Evolutionary conservation across 2,888 invertebrate genomes (phyloP).

Genomic region (Pseudococcus viburni): DNA sequence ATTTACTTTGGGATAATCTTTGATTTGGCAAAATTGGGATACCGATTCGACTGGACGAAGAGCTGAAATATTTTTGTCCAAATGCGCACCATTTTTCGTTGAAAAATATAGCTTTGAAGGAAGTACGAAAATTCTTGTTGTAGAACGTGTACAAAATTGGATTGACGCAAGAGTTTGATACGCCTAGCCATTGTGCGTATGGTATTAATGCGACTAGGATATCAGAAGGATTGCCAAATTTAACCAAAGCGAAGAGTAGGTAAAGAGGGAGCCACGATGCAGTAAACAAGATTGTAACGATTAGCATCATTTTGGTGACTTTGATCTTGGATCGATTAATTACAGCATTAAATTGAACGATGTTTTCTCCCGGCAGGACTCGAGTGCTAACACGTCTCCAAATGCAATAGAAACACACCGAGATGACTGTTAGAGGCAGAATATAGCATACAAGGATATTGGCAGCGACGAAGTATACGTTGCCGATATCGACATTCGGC

Average conservation of each 20-base stretch:
- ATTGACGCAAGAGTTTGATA: constrained; percentile 75
- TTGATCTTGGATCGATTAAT: constrained; percentile 71
- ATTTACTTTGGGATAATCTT: background rate
- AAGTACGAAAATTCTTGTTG: constrained; percentile 73
- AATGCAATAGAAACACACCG: constrained; percentile 74
- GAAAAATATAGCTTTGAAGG: background rate
- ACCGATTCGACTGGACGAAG: background rate
- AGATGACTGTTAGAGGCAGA: constrained; percentile 74
- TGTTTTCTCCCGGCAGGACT: constrained; percentile 72
- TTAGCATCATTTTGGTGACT: constrained; percentile 74
- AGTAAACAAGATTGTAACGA: constrained; percentile 74
- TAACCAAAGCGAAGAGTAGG: constrained; percentile 72
- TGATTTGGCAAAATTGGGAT: background rate
- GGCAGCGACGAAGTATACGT: constrained; percentile 74
- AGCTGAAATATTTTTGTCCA: background rate
- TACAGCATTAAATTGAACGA: constrained; percentile 69
- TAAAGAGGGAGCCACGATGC: constrained; percentile 76
- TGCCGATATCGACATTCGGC: constrained; percentile 72
- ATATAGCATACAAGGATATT: constrained; percentile 75
- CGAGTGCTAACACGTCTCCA: constrained; percentile 73
- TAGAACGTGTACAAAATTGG: constrained; percentile 76
- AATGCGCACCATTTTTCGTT: background rate
- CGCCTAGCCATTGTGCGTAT: constrained; percentile 74
- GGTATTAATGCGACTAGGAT: constrained; percentile 71
- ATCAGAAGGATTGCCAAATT: constrained; percentile 70